Base-by-base conservation (phyloP, 2,797 vertebrate species). In the Enteromius unitaeniatus region DNA sequence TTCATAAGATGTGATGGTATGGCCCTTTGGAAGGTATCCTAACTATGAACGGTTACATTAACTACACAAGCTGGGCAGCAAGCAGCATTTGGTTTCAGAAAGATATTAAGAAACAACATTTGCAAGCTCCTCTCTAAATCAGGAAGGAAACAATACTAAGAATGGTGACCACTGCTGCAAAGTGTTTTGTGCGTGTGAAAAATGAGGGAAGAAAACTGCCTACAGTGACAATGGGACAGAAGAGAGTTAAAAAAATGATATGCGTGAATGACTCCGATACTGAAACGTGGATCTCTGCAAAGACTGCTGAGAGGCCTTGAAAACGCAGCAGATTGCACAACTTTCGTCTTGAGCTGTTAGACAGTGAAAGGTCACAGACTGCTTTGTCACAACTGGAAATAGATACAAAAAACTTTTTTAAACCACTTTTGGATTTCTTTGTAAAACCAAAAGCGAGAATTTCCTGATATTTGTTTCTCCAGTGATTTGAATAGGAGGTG, bases 101-200 rank as follows among this genome's bases (percentile, higher is more conserved):
- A 42, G 72, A 6, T 17, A 68, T 28, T 51, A 34, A 28, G n/a
- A 31, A 21, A 40, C 21, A 73, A 26, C 60, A 42, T 31, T 40
- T 15, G 15, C 21, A 28, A 47, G 23, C 7, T 51, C 14, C 23
- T 49, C 14, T 82, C 80, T 81, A 84, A 85, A 86, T 21, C 70
- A 83, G 70, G 79, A 83, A 86, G 88, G 86, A 88, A 88, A 85
- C 76, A 58, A 82, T 58, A 72, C 84, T 23, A 11, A 68, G 28
- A 40, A 58, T 37, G 78, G 80, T 87, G 81, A 86, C 84, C 80
- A 85, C 23, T 60, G 85, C 81, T 85, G 68, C 68, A 68, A 88
- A 85, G 45, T 14, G 13, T 49, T 49, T 73, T 31, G 55, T 23
- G 28, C 45, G 21, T 75, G 45, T 77, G 49, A 23, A 6, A 23